Base-by-base conservation (phyloP, 2,113 vertebrate genomes). In the Naja naja region DNA sequence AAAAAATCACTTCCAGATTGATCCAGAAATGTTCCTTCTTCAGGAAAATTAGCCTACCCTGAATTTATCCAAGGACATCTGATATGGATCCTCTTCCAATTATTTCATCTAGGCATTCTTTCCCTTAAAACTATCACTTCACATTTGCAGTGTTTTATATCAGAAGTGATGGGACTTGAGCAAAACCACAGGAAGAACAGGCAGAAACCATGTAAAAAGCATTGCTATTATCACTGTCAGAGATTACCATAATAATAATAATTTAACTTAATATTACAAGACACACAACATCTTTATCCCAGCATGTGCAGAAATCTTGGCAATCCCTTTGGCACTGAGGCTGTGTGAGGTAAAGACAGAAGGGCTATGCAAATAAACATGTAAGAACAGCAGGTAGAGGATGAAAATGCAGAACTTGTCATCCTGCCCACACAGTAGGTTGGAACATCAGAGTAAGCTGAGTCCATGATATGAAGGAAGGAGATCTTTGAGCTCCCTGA, bases 211-310 rank as follows among this genome's bases (percentile, higher is more conserved):
- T 91, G 34, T 54, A 55, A 93, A 93, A 88, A 86, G 45, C 54
- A 52, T 54, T 43, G 47, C 47, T 54, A 91, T 93, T 93, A 91
- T 91, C 89, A 43, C 85, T 93, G 89, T 88, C 49, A 90, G 85
- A 88, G 49, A 91, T 89, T 88, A 88, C 89, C 85, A 93, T 93
- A 93, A 93, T 93, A 93, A 93, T 53, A 90, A 39, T 49, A 91
- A 91, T 87, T 91, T 87, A 88, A 49, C 60, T 88, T 30, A 49
- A 49, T 39, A 91, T 81, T 81, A 85, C 90, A 93, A 93, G 52
- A 22, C 22, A 45, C 52, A 91, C 60, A 91, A 86, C 85, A 58
- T 91, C 58, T 85, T 93, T 91, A 89, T 90, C 86, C 81, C 85
- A 93, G 89, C 81, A 64, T 93, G 89, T 60, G 60, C 81, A 87